phyloP scores from a whole-genome alignment of 2,797 vertebrate genomes.

The Alfaro cultratus region DNA sequence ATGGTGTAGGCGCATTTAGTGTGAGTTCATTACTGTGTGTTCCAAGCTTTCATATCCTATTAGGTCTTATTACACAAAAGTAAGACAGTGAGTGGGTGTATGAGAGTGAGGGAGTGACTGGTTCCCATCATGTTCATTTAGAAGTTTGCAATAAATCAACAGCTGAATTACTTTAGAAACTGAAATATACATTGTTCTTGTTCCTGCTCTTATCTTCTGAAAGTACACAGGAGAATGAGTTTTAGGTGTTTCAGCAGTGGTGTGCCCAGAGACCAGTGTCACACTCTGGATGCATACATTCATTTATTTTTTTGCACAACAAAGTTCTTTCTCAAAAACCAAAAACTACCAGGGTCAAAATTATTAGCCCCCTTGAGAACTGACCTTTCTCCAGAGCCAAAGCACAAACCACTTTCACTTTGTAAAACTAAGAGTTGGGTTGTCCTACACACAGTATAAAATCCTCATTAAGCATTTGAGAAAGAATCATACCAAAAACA shows the following conservation, averaged over 20 bases:
- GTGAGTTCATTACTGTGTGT: slow-evolving; percentile 39
- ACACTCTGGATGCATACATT: no score
- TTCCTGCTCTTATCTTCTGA: slow-evolving; percentile 1
- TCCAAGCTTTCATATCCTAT: slow-evolving; percentile 23
- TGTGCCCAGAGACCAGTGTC: no score
- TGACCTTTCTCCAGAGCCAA: no score
- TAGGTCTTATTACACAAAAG: slow-evolving; percentile 22
- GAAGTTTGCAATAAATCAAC: slow-evolving; percentile 14
- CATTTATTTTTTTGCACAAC: no score
- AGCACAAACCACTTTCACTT: no score
- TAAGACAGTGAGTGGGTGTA: slow-evolving; percentile 11
- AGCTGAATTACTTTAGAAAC: slow-evolving; percentile 7
- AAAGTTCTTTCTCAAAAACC: no score
- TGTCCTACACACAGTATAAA: no score
- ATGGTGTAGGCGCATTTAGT: slow-evolving; percentile 50
- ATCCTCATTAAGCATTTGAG: no score
- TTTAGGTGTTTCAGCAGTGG: not conserved
- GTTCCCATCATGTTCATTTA: slow-evolving; percentile 13
- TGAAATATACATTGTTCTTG: not conserved
- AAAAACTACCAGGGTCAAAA: no score
- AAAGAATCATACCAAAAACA: no score
- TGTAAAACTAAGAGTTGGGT: no score
- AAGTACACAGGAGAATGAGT: slow-evolving; percentile 1
- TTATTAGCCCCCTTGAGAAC: no score
- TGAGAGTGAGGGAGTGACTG: not conserved